A percentile compares a stretch with the other conserved stretches of the same genome.
phyloP scores from a whole-genome alignment of 1,140 invertebrate species.

The Drosophila kikkawai region DNA sequence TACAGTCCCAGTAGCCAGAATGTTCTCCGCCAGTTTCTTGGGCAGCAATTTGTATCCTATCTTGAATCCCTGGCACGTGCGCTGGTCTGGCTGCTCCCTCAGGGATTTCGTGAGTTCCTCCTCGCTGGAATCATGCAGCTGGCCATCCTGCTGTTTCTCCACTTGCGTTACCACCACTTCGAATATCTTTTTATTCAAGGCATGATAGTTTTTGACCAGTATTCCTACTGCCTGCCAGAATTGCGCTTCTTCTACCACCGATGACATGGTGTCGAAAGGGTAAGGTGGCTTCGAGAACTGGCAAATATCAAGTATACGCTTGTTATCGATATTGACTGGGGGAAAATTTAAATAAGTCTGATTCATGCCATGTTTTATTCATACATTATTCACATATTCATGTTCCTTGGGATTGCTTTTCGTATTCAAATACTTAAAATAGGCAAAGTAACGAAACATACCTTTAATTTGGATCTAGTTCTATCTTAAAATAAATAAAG shows the following conservation, averaged over 20 bases:
- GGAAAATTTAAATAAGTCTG: neutral
- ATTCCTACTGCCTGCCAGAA: slow-evolving; percentile 72
- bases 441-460: no score
- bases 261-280: slow-evolving; percentile 32
- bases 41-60: slow-evolving; percentile 70
- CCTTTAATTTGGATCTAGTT: no score
- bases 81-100: neutral
- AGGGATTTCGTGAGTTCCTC: slow-evolving; percentile 44
- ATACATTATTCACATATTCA: neutral
- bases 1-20: slow-evolving; percentile 60
- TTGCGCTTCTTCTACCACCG: slow-evolving; percentile 52
- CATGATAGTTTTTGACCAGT: slow-evolving; percentile 76
- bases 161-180: slow-evolving; percentile 61
- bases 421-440: no score
- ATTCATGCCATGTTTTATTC: neutral
- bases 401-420: no score
- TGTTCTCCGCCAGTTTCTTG: slow-evolving; percentile 60
- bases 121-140: slow-evolving; percentile 35
- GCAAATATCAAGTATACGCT: slow-evolving; percentile 5
- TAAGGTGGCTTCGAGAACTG: neutral
- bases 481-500: no score
- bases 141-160: slow-evolving; percentile 36
- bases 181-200: slow-evolving; percentile 80
- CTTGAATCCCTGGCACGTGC: slow-evolving; percentile 48
- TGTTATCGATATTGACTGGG: slow-evolving; percentile 6